Conservation (phyloP, 1,140 invertebrate genomes). For the Zaprionus ghesquierei region DNA sequence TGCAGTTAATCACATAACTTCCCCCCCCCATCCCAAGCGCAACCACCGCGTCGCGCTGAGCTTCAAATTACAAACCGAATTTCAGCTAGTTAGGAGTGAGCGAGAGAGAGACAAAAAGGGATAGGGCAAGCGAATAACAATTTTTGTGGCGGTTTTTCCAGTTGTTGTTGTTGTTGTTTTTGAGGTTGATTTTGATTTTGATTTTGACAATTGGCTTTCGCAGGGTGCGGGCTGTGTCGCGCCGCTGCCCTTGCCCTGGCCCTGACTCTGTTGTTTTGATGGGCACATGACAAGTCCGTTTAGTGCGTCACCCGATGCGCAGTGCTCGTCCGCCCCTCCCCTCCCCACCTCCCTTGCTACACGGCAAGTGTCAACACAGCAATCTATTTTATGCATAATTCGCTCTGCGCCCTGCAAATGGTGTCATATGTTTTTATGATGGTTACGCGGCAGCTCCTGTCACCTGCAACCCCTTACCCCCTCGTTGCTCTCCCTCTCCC, state of each 20-base stretch:
- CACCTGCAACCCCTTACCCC: not conserved
- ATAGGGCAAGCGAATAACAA: not conserved
- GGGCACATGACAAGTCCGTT: slow-evolving; percentile 72
- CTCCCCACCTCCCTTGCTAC: not conserved
- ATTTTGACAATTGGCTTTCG: slow-evolving; percentile 34
- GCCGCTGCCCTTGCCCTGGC: not conserved
- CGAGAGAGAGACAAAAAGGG: not conserved
- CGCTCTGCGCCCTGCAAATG: slow-evolving; percentile 58
- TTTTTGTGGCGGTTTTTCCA: not conserved
- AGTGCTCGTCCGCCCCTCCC: not conserved
- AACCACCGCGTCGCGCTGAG: slow-evolving; percentile 6
- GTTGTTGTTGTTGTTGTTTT: not conserved
- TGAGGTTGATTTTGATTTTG: slow-evolving; percentile 21
- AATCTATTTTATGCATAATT: slow-evolving; percentile 73
- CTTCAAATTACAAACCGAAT: slow-evolving; percentile 42
- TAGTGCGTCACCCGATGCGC: slow-evolving; percentile 12
- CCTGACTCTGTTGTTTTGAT: slow-evolving; percentile 50
- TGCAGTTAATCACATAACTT: slow-evolving; percentile 7
- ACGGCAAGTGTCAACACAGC: slow-evolving; percentile 59
- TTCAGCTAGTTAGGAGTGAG: slow-evolving; percentile 28
- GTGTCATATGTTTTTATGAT: slow-evolving; percentile 75
- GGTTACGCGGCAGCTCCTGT: slow-evolving; percentile 4
- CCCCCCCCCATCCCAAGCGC: not conserved
- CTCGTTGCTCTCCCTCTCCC: not conserved
- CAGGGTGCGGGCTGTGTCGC: not conserved